Evolutionary conservation across 2,797 vertebrate species (phyloP).

Genomic region (Sebastes kiyomatsui): DNA sequence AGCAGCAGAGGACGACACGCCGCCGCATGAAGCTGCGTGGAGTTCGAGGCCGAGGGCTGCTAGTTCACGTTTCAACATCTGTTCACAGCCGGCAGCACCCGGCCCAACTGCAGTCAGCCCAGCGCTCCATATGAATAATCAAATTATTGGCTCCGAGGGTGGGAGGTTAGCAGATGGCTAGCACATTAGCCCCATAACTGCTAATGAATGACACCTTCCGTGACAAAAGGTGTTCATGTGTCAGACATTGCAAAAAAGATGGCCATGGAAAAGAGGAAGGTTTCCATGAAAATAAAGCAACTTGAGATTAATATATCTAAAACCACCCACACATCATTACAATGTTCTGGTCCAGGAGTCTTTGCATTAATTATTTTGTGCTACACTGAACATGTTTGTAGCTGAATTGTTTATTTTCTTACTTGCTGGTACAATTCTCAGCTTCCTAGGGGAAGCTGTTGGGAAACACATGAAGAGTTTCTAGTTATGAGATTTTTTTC

Average conservation of each 20-base stretch:
- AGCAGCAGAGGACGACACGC: conserved; percentile 5
- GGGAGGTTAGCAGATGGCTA: conserved; percentile 72
- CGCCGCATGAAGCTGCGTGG: conserved; percentile 34
- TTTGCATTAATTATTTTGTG: conserved; percentile 1
- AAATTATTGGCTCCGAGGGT: conserved; percentile 67
- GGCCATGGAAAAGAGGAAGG: not conserved
- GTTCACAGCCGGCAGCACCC: conserved; percentile 61
- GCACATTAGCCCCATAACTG: conserved; percentile 56
- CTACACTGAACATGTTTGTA: not conserved
- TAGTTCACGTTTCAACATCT: conserved; percentile 72
- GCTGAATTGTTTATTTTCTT: not conserved
- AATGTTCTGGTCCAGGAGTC: not conserved
- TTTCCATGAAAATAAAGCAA: not conserved
- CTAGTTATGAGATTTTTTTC: not conserved
- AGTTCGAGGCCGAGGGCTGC: conserved; percentile 45
- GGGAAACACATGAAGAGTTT: conserved; percentile 10
- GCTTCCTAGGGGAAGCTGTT: not conserved
- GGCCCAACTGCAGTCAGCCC: conserved; percentile 41
- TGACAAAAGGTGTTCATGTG: conserved; percentile 40
- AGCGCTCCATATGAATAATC: conserved; percentile 68
- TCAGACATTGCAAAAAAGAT: not conserved
- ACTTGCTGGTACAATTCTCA: conserved; percentile 5
- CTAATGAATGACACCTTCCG: conserved; percentile 63
- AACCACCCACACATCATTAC: conserved; percentile 9
- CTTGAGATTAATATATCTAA: not conserved